A percentile compares a stretch with the other conserved stretches of the same genome.
phyloP scores from a whole-genome alignment of 2,113 vertebrate genomes.

The Ceratotherium simum region DNA sequence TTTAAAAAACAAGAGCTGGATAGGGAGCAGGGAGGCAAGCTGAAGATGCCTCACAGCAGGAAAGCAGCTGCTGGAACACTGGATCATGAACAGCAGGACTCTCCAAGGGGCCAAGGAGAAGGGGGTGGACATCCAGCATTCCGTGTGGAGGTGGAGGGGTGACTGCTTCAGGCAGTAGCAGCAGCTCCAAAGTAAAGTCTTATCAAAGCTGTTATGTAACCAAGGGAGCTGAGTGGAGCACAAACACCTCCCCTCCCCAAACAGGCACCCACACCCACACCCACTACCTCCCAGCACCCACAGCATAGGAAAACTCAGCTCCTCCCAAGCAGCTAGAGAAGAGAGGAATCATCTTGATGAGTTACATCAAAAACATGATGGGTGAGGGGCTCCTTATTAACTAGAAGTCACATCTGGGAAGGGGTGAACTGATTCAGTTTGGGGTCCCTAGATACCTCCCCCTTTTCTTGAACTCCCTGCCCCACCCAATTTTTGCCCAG shows the following conservation, averaged over 20 bases:
- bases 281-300: slow-evolving; percentile 82
- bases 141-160: slow-evolving; percentile 77
- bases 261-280: slow-evolving; percentile 84
- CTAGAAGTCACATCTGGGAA: slow-evolving; percentile 48
- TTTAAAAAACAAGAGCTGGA: slow-evolving; percentile 52
- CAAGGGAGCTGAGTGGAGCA: slow-evolving; percentile 79
- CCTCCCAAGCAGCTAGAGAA: slow-evolving; percentile 74
- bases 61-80: slow-evolving; percentile 49
- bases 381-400: slow-evolving; percentile 66
- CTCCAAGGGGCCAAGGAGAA: slow-evolving; percentile 73
- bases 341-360: slow-evolving; percentile 66
- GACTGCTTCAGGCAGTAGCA: slow-evolving; percentile 79
- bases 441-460: neutral
- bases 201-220: slow-evolving; percentile 84
- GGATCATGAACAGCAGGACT: slow-evolving; percentile 67
- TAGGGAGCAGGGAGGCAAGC: slow-evolving; percentile 43
- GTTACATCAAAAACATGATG: slow-evolving; percentile 74
- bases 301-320: slow-evolving; percentile 76
- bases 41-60: slow-evolving; percentile 61
- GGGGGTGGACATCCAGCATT: slow-evolving; percentile 76
- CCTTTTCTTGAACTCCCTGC: slow-evolving; percentile 46
- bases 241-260: slow-evolving; percentile 84
- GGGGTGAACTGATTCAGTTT: neutral
- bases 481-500: slow-evolving; percentile 61
- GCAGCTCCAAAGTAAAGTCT: slow-evolving; percentile 82